Conservation (phyloP, 2,113 vertebrate species). For the Gallinago jamesoni region DNA sequence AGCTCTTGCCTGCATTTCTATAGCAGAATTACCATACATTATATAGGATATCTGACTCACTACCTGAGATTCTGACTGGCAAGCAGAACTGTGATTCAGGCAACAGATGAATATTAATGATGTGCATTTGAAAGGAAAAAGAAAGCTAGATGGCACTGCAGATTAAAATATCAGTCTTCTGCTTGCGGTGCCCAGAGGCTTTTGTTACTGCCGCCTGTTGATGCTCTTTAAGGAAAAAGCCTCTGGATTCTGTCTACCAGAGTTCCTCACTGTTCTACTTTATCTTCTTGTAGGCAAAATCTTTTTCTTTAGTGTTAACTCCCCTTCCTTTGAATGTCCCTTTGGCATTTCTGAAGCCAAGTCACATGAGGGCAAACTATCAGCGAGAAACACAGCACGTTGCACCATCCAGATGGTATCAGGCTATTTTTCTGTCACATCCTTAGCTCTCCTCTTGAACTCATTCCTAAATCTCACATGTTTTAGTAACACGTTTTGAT, state of each 20-base stretch:
- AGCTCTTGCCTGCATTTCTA: constrained; percentile 16
- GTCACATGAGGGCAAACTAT: background rate
- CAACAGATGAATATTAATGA: background rate
- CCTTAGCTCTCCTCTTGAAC: background rate
- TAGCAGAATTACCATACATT: background rate
- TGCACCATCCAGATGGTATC: background rate
- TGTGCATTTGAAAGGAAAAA: background rate
- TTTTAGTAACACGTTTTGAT: background rate
- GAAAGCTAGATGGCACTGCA: constrained; percentile 56
- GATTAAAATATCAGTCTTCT: background rate
- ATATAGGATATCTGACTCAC: background rate
- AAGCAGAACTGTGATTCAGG: background rate
- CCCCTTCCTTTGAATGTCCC: background rate
- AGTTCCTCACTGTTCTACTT: background rate
- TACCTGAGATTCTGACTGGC: background rate
- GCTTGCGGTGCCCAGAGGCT: background rate
- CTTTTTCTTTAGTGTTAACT: background rate
- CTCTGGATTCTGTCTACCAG: background rate
- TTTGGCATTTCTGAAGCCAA: background rate
- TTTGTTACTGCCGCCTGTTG: background rate
- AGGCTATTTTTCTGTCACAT: background rate
- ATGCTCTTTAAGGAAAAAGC: background rate
- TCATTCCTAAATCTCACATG: background rate
- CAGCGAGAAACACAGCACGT: background rate
- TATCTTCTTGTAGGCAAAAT: background rate